A percentile compares a stretch with the other conserved stretches of the same genome.
Evolutionary conservation across 2,888 invertebrate genomes (phyloP).

Genomic region (Neuroscelio doddi): DNA sequence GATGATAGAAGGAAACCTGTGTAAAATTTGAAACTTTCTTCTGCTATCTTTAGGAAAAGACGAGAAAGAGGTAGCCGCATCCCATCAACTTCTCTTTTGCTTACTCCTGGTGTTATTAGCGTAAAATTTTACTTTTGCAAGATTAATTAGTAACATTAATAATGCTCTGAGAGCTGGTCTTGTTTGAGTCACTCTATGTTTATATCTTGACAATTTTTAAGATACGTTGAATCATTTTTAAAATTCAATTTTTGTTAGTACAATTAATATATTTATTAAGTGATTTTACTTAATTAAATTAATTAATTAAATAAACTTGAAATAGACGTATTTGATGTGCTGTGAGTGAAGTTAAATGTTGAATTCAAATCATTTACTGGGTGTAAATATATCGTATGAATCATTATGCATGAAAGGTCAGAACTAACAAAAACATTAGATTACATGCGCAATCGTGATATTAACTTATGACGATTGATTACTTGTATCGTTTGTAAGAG

Average conservation of each 20-base stretch:
- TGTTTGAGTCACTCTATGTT: too few relatives aligned
- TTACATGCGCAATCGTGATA: conserved; percentile 20
- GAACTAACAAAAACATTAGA: conserved; percentile 30
- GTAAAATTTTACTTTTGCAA: conserved; percentile 45
- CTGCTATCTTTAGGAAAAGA: conserved; percentile 42
- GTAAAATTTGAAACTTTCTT: conserved; percentile 48
- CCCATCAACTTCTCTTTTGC: conserved; percentile 34
- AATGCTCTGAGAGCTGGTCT: conserved; percentile 51
- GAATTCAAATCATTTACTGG: conserved; percentile 11
- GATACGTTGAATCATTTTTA: neutral
- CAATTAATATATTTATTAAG: too few relatives aligned
- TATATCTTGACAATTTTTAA: neutral
- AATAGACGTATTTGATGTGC: neutral
- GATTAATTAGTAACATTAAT: conserved; percentile 57
- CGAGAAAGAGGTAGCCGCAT: conserved; percentile 26
- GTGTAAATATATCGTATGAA: conserved; percentile 33
- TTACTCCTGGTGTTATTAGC: conserved; percentile 51
- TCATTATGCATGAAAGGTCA: conserved; percentile 39
- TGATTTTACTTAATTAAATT: too few relatives aligned
- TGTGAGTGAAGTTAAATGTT: conserved; percentile 26
- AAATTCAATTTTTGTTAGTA: too few relatives aligned
- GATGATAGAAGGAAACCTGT: conserved; percentile 42
- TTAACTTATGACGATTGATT: conserved; percentile 32
- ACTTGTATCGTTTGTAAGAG: conserved; percentile 29
- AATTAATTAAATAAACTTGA: too few relatives aligned